Evolutionary conservation across 2,888 invertebrate genomes (phyloP).

Genomic region (Brenthis daphne): DNA sequence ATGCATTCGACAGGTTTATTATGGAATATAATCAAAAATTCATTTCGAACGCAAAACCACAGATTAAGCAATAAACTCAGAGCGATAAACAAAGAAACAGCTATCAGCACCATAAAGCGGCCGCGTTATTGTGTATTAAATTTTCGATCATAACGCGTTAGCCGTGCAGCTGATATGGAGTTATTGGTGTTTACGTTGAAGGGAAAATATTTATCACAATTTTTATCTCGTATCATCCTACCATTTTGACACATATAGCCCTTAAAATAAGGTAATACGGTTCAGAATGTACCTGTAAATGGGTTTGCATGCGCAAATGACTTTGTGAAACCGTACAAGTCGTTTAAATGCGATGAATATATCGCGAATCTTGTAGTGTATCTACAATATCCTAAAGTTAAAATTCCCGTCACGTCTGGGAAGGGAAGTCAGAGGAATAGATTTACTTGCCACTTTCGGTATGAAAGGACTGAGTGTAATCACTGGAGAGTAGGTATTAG

Average conservation of each 20-base stretch:
- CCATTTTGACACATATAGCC: conserved; percentile 6
- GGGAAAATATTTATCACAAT: conserved; percentile 41
- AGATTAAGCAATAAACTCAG: conserved; percentile 51
- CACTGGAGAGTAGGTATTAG: conserved; percentile 23
- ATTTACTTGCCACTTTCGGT: conserved; percentile 49
- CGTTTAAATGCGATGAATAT: conserved; percentile 40
- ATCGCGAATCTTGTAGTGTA: conserved; percentile 22
- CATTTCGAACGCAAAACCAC: conserved; percentile 17
- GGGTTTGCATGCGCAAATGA: conserved; percentile 27
- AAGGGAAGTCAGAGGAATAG: conserved; percentile 54
- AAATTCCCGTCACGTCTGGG: conserved; percentile 60
- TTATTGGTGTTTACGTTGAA: conserved; percentile 56
- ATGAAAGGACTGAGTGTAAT: conserved; percentile 39
- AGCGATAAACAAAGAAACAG: conserved; percentile 62
- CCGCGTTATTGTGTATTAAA: conserved; percentile 60
- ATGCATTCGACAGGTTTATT: neutral
- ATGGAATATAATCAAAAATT: conserved; percentile 13
- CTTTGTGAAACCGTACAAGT: conserved; percentile 34
- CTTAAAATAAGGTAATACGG: conserved; percentile 27
- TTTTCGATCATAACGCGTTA: conserved; percentile 64
- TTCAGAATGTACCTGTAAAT: conserved; percentile 23
- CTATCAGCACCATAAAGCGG: conserved; percentile 62
- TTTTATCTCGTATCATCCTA: conserved; percentile 36
- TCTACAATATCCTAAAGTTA: conserved; percentile 39
- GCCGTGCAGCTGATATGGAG: conserved; percentile 53